Base-by-base conservation (phyloP, 2,888 invertebrate species). In the Meteorus colon region DNA sequence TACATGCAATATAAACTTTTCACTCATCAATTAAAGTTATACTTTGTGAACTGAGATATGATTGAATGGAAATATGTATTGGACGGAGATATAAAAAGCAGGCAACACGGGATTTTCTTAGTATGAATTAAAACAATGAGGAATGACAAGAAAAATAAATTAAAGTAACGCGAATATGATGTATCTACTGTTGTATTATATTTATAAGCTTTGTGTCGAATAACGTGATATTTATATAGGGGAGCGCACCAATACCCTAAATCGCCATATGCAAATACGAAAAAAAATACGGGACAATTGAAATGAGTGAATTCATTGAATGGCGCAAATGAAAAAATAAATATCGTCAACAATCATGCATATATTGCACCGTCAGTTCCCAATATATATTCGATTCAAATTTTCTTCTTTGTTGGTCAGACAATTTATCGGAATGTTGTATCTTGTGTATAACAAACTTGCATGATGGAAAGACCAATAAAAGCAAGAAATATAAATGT, bases 141-240 rank as follows among this genome's bases (percentile, higher is more conserved):
- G 45, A 73, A 62, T 59, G 31, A 41, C 14, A 37, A 65, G 19
- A 41, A 37, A 73, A 70, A 73, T 45, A 34, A 27, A 63, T 34
- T 74, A 75, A 60, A 60, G 62, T 65, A 51, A 74, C n/a, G 29
- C 62, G 41, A 73, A 77, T 77, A 73, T 84, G 81, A 79, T 76
- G 82, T 80, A 78, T 77, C 76, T 82, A 79, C 74, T 81, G 81
- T 74, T 80, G 41, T 41, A 12, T 83, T 77, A 77, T 79, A 82
- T 82, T 83, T 82, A 77, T 84, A 81, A 82, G 79, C 82, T 79
- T 84, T 82, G 82, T 82, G 84, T 83, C 81, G 80, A 82, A 82
- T 75, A 78, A 80, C 80, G 81, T 79, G 82, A 81, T 85, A 83
- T 82, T 84, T 85, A 84, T 84, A 83, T 81, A 82, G 85, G 85